Conservation (phyloP, 2,888 invertebrate species). For the Orthosia cruda region DNA sequence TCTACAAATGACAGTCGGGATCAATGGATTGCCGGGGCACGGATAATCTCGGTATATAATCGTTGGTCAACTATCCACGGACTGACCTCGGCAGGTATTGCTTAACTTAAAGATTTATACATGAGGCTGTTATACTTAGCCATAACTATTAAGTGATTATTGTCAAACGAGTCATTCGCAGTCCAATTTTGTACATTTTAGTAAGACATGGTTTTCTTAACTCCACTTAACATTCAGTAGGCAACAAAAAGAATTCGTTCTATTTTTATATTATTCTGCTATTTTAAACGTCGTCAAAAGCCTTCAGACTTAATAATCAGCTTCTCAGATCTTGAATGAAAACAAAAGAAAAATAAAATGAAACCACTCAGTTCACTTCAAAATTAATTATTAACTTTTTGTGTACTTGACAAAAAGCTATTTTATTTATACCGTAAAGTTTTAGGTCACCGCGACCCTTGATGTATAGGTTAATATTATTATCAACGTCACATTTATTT, state of each 20-base stretch:
- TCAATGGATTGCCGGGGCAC: too few species aligned
- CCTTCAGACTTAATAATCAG: constrained; percentile 11
- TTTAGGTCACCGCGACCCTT: constrained; percentile 32
- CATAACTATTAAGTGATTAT: too few species aligned
- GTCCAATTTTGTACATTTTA: neutral
- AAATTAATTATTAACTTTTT: constrained; percentile 47
- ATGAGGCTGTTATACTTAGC: too few species aligned
- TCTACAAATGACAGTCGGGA: too few species aligned
- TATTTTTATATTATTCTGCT: neutral
- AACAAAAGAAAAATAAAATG: constrained; percentile 29
- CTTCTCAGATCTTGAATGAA: constrained; percentile 22
- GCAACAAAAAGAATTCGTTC: neutral
- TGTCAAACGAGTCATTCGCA: neutral
- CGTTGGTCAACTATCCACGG: too few species aligned
- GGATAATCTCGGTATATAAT: too few species aligned
- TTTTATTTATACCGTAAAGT: constrained; percentile 43
- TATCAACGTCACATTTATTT: constrained; percentile 17
- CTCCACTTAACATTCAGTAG: neutral
- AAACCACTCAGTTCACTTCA: constrained; percentile 25
- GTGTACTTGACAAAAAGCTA: constrained; percentile 48
- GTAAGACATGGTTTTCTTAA: neutral
- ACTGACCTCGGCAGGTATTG: too few species aligned
- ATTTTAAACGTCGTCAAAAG: constrained; percentile 20
- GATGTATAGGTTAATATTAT: constrained; percentile 1
- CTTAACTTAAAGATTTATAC: too few species aligned